Evolutionary conservation across 2,113 vertebrate genomes (phyloP), one percentile per base, ranked within the genome.

Genomic region (Labeo catla): DNA sequence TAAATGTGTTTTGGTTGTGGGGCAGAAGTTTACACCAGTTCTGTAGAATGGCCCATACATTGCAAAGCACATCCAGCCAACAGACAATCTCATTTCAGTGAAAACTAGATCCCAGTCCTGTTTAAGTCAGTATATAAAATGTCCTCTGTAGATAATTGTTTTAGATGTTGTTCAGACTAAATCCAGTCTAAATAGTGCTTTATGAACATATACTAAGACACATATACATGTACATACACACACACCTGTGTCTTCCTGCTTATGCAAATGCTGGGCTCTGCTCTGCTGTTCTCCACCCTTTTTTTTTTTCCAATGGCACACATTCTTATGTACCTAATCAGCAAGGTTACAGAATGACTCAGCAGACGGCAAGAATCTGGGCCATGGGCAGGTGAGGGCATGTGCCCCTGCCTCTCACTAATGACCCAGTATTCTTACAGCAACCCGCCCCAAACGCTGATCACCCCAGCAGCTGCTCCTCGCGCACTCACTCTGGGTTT

Each of bases 241-340:
- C 65, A 81, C 61, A 52, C 45, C 23, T 47, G 59, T 34, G 79
- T 66, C 8, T 47, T 66, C 45, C 36, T 79, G 76, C 68, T 65
- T 54, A 21, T 57, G 52, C 74, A 74, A 66, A 84, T 65, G 77
- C 76, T 34, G 68, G 61, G 83, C 28, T 84, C 21, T 80, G 76
- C 77, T 84, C 61, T 89, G 39, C 77, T 88, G 77, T 89, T 84
- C 61, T 88, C 88, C 65, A 43, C 80, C 61, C 68, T 50, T 82
- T 49, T 28, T 28, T 28, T 28, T 28, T 63, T 43, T 39, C 36
- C 66, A 52, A 73, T 74, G 87, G 90, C 84, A 85, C 86, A 73
- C 84, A 73, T 54, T 83, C 34, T 59, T 59, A 73, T 50, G 81
- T 83, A 52, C 83, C 85, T 89, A 81, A 86, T 90, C 77, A 84